Percentiles rank a stretch among this genome's conserved stretches.
These are phyloP conservation scores for Catostomus latipinnis DNA, from an alignment of 2,797 vertebrate species.

Conservation along the genomic window DNA sequence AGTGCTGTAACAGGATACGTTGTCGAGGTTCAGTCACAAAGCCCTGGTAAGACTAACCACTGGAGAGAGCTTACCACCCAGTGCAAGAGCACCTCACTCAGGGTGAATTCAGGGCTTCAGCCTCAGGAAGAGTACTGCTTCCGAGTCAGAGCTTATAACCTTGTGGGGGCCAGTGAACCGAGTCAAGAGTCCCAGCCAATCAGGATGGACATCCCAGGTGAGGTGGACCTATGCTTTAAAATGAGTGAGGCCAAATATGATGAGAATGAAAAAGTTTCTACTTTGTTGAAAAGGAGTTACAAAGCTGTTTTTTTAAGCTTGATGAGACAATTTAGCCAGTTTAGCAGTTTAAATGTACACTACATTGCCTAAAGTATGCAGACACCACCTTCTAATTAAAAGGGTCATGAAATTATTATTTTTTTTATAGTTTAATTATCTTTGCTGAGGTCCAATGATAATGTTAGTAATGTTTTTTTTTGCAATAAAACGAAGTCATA, in stretches of 20 bases:
- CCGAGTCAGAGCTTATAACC: constrained; percentile 78
- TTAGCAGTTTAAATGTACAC: neutral
- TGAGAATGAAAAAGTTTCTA: neutral
- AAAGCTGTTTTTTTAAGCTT: neutral
- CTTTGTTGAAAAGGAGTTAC: neutral
- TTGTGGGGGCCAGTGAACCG: constrained; percentile 76
- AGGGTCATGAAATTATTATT: too few species aligned
- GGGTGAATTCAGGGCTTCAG: constrained; percentile 70
- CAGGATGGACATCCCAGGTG: constrained; percentile 77
- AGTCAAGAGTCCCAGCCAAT: constrained; percentile 74
- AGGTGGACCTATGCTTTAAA: neutral
- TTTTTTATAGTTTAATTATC: too few species aligned
- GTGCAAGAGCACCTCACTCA: constrained; percentile 79
- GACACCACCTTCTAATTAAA: too few species aligned
- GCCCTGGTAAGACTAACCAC: constrained; percentile 40
- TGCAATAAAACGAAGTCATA: too few species aligned
- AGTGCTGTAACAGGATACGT: constrained; percentile 78
- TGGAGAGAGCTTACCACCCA: constrained; percentile 73
- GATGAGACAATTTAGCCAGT: neutral
- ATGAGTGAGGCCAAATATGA: neutral
- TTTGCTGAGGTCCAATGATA: too few species aligned
- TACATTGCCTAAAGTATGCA: too few species aligned
- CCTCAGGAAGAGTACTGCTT: constrained; percentile 74
- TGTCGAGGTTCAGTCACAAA: constrained; percentile 69
- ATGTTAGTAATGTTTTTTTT: too few species aligned